Base-by-base conservation (phyloP, 2,113 vertebrate genomes). In the Arizona elegans region DNA sequence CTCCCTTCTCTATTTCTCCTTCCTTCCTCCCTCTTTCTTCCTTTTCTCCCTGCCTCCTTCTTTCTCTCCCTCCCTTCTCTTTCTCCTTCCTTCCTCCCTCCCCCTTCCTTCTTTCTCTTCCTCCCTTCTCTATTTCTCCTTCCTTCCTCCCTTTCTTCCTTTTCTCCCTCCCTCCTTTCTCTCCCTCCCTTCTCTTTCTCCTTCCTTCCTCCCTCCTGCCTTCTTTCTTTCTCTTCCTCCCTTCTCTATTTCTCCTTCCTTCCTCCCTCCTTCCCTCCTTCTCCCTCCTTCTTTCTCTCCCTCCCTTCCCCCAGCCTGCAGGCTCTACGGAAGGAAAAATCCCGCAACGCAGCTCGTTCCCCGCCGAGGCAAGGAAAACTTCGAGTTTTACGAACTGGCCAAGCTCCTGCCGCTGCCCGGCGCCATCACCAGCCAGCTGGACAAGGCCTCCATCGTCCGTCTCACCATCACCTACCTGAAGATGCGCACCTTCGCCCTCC, bases 401-500 rank as follows among this genome's bases (percentile, higher is more conserved):
- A 99, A 98, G 97, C 98, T 99, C 97, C 96, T 99, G 92, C 98
- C 98, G 2, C 96, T 99, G 91, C 98, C 98, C 0, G 98, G 98
- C 0, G 98, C 98, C 96, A 99, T 99, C 97, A 98, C 98, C 62
- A 99, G 98, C 97, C 98, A 99, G 96, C 97, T 99, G 97, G 98
- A 99, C 97, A 99, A 99, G 95, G 98, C 98, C 87, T 99, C 98
- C 0, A 98, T 99, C 96, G 98, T 99, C 95, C 98, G 98, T 53
- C 98, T 99, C 91, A 99, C 98, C 96, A 99, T 99, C 97, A 98
- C 98, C 96, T 99, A 98, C 98, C 98, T 99, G 97, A 98, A 98
- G 96, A 98, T 99, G 98, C 97, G 98, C 58, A 97, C 98, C 95
- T 99, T 99, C 38, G 98, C 98, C 86, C 98, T 96, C 70, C 98